A percentile compares a stretch with the other conserved stretches of the same genome.
Conservation (phyloP, 2,113 vertebrate species). For the Bucco capensis region DNA sequence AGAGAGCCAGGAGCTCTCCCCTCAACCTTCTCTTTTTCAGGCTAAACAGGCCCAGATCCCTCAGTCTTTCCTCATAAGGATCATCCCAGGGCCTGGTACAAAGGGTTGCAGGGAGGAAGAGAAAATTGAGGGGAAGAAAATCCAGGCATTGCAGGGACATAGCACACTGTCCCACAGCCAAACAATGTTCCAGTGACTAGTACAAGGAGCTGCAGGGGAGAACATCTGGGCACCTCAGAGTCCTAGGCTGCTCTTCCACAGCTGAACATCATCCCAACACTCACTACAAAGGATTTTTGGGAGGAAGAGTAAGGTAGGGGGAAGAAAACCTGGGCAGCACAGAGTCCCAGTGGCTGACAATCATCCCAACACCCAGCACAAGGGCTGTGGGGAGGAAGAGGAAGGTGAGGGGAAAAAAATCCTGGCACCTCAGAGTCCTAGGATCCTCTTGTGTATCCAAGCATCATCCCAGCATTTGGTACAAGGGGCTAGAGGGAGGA, state of each 20-base stretch:
- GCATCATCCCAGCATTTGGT: accelerated
- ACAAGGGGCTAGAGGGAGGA: neutral
- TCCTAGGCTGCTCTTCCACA: accelerated
- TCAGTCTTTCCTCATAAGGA: too few relatives aligned
- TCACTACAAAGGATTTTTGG: too few relatives aligned
- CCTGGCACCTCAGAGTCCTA: accelerated
- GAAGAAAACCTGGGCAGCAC: neutral
- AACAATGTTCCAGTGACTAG: accelerated
- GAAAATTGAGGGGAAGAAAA: too few relatives aligned
- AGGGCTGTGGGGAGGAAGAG: neutral
- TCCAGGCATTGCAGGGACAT: neutral
- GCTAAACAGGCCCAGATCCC: too few relatives aligned
- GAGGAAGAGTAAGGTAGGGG: too few relatives aligned
- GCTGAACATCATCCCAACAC: too few relatives aligned
- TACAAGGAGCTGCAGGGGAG: neutral
- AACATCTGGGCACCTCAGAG: accelerated
- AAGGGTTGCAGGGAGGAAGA: too few relatives aligned
- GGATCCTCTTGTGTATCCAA: accelerated
- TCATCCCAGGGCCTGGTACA: too few relatives aligned
- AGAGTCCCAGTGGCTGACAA: too few relatives aligned
- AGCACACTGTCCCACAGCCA: neutral
- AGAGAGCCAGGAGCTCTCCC: too few relatives aligned
- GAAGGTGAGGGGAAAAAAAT: neutral
- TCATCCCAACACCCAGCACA: accelerated
- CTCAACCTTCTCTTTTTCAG: too few relatives aligned